phyloP scores from a whole-genome alignment of 1,140 invertebrate species.

The Drosophila asahinai region DNA sequence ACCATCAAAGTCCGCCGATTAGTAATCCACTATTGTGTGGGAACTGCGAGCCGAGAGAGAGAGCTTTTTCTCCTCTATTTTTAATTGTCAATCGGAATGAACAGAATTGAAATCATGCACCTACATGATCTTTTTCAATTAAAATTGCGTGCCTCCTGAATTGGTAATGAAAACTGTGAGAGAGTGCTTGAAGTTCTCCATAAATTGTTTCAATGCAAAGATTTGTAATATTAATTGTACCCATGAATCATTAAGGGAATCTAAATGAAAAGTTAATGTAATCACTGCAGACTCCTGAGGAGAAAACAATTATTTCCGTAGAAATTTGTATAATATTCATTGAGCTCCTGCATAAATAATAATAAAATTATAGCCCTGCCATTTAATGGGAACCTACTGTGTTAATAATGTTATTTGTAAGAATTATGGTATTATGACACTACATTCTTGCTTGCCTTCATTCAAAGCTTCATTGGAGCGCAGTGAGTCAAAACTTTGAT shows the following conservation, averaged over 20 bases:
- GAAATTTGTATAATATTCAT: not conserved
- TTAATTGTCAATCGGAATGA: not conserved
- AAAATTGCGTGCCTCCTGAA: conserved; percentile 1
- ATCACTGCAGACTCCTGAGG: not conserved
- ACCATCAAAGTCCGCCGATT: conserved; percentile 32
- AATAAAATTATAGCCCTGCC: not conserved
- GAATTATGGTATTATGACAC: not conserved
- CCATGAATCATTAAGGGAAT: not conserved
- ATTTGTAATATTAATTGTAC: not conserved
- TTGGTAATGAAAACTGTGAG: not conserved
- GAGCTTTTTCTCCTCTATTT: not conserved
- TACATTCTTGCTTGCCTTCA: too few species aligned
- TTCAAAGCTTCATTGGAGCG: too few species aligned
- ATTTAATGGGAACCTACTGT: not conserved
- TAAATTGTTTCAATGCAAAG: not conserved
- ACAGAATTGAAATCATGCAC: not conserved
- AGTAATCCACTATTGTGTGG: conserved; percentile 12
- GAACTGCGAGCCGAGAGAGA: not conserved
- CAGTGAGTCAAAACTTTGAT: too few species aligned
- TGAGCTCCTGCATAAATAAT: conserved; percentile 1
- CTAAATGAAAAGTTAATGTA: not conserved
- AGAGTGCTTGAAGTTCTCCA: not conserved
- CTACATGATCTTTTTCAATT: conserved; percentile 3
- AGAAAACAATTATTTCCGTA: not conserved
- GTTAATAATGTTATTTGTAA: not conserved